phyloP scores from a whole-genome alignment of 2,113 vertebrate genomes.

The Varanus komodoensis region DNA sequence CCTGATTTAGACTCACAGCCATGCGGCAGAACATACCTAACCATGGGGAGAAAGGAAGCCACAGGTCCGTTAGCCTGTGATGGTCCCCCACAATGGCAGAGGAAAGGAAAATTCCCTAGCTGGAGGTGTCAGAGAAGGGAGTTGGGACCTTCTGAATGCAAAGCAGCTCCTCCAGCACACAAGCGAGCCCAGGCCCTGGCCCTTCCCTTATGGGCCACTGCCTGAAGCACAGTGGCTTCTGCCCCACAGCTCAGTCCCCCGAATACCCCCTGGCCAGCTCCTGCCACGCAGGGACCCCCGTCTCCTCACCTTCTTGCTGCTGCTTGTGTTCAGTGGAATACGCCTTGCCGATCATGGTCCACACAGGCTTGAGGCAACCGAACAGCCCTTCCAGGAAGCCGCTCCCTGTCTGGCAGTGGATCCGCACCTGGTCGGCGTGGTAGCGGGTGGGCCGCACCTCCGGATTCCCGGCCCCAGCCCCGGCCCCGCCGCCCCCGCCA shows the following conservation, averaged over 20 bases:
- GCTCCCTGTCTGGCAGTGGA: slow-evolving; percentile 86
- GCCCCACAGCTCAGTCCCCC: neutral
- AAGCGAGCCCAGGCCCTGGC: neutral
- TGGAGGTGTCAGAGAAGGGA: neutral
- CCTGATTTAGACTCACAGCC: neutral
- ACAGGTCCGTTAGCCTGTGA: too few species aligned
- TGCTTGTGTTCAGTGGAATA: slow-evolving; percentile 95
- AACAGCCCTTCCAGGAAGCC: slow-evolving; percentile 94
- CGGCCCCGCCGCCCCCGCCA: slow-evolving; percentile 53
- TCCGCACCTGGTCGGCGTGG: slow-evolving; percentile 75
- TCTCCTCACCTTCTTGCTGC: slow-evolving; percentile 85
- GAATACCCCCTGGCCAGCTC: neutral
- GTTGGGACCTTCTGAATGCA: neutral
- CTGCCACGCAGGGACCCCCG: neutral
- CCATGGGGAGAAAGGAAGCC: too few species aligned
- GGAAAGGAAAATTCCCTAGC: neutral
- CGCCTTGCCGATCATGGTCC: slow-evolving; percentile 96
- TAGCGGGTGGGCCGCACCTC: slow-evolving; percentile 66
- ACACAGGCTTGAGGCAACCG: slow-evolving; percentile 92
- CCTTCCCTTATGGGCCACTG: neutral
- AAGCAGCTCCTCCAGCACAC: neutral
- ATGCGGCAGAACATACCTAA: neutral
- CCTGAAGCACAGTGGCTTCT: neutral
- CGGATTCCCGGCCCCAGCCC: slow-evolving; percentile 62
- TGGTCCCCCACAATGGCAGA: neutral